These are phyloP conservation scores for Elanoides forficatus DNA, from an alignment of 2,113 vertebrate species.

Conservation along the genomic window DNA sequence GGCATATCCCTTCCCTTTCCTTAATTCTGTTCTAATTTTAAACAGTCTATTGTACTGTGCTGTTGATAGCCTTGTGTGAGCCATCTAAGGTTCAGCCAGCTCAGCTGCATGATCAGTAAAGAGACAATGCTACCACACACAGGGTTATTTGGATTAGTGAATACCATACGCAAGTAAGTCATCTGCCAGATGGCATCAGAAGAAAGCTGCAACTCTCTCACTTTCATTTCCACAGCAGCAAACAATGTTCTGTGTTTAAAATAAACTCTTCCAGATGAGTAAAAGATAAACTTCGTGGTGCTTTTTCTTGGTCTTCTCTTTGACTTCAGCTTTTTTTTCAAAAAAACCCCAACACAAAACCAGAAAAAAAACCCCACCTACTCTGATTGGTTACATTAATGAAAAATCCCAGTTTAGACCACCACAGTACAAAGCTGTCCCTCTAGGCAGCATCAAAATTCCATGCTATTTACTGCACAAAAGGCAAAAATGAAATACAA, in stretches of 20 bases:
- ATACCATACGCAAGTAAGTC: slow-evolving; percentile 74
- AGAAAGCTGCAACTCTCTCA: slow-evolving; percentile 75
- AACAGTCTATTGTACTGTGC: slow-evolving; percentile 38
- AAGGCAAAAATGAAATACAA: slow-evolving; percentile 51
- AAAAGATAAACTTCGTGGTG: slow-evolving; percentile 75
- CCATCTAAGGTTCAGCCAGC: slow-evolving; percentile 71
- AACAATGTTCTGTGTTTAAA: slow-evolving; percentile 80
- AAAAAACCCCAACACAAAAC: background rate
- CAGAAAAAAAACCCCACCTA: background rate
- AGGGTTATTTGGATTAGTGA: slow-evolving; percentile 77
- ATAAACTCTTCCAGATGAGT: slow-evolving; percentile 88
- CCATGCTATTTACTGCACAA: slow-evolving; percentile 51
- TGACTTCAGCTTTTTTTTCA: slow-evolving; percentile 39
- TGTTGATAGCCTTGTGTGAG: slow-evolving; percentile 64
- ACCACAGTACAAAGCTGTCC: slow-evolving; percentile 60
- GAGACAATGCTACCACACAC: slow-evolving; percentile 75
- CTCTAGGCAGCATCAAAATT: slow-evolving; percentile 62
- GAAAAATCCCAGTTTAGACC: slow-evolving; percentile 63
- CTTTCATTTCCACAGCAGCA: slow-evolving; percentile 80
- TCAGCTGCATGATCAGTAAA: slow-evolving; percentile 63
- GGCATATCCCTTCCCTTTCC: background rate
- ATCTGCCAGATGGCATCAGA: slow-evolving; percentile 79
- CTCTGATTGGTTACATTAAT: slow-evolving; percentile 65
- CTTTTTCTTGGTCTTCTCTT: slow-evolving; percentile 67
- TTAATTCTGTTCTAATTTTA: slow-evolving; percentile 41